Evolutionary conservation across 2,888 invertebrate genomes (phyloP), one percentile per base, ranked within the genome.

Genomic region (Drosophila suboccidentalis): DNA sequence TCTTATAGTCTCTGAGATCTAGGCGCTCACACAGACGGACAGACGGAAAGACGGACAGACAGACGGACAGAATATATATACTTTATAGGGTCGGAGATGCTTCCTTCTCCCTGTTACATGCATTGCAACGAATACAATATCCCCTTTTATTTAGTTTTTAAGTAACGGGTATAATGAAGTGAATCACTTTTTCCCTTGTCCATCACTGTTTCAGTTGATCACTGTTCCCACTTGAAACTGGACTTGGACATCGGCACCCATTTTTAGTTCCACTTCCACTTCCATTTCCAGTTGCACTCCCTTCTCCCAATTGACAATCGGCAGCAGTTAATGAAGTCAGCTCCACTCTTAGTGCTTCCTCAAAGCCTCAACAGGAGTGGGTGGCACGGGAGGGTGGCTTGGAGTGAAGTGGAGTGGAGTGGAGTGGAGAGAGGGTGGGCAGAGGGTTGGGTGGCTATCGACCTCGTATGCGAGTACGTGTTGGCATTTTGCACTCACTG

Each of bases 261-360:
- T 6, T 58, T 58, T 19, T 32, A 58, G 11, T 29, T 36, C 22
- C 43, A 54, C 10, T 19, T 36, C 26, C 44, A 22, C 8, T 19
- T 51, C 26, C 22, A 39, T 11, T 36, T 29, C 41, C 44, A 50
- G 26, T 41, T 49, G 8, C 44, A 26, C 29, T 36, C 38, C 15
- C 17, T 15, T 9, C 10, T 29, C 60, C 34, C 57, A 36, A 59
- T 44, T 26, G 59, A 17, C 78, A 78, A 75, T 69, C 69, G 72
- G 6, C 60, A 66, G 72, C 60, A 69, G 75, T 64, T 78, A 82
- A 86, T 82, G 88, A 84, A 87, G 86, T 80, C 78, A 51, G 65
- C 68, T 68, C 43, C 74, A 82, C 65, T 80, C 76, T 70, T 87
- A 80, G 80, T 68, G 88, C 86, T 84, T 82, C 78, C 68, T 69